Evolutionary conservation across 2,797 vertebrate genomes (phyloP).

Genomic region (Diglossa cyanea): DNA sequence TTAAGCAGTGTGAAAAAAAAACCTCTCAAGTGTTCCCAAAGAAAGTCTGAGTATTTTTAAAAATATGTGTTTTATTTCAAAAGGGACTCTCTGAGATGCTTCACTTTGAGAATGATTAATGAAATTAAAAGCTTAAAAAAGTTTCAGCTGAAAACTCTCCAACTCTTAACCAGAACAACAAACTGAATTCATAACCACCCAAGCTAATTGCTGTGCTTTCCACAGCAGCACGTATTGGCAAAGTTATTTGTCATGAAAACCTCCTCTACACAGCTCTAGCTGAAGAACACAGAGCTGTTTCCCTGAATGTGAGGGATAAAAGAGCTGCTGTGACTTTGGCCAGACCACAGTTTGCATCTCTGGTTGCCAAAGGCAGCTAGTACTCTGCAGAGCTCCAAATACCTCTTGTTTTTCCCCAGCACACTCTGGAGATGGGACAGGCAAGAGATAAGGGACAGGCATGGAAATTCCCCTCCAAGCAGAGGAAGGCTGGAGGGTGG

Average conservation of each 20-base stretch:
- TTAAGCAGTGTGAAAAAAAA: background rate
- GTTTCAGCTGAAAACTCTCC: constrained; percentile 6
- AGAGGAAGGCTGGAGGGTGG: background rate
- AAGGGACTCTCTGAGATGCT: background rate
- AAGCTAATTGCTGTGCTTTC: constrained; percentile 22
- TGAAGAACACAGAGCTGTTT: background rate
- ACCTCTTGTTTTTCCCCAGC: background rate
- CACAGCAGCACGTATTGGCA: background rate
- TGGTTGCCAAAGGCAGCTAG: background rate
- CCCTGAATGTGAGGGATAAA: background rate
- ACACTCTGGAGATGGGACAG: background rate
- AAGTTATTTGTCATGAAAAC: background rate
- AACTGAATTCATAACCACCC: constrained; percentile 2
- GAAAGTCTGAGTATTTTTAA: background rate
- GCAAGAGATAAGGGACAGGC: background rate
- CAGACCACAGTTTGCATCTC: background rate
- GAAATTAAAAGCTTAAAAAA: background rate
- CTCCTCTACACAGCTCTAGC: background rate
- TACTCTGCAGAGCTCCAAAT: background rate
- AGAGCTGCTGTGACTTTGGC: background rate
- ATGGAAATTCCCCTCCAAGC: background rate
- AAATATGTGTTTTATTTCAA: background rate
- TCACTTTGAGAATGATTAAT: background rate
- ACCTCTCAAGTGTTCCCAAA: background rate
- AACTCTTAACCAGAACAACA: constrained; percentile 24